Base-by-base conservation (phyloP, 2,797 vertebrate species). In the Lycodopsis pacificus region DNA sequence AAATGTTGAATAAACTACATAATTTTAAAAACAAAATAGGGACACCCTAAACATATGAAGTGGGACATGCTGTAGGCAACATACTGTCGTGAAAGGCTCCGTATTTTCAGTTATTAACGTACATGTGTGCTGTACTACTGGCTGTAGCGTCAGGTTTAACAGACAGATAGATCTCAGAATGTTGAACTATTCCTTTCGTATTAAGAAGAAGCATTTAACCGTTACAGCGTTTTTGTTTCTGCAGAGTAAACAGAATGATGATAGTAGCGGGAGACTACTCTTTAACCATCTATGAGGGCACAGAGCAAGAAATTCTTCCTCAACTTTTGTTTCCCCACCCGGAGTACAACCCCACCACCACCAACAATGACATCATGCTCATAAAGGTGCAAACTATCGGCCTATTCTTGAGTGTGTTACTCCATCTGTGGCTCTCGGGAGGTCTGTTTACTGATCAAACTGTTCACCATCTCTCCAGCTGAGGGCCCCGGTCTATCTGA, bases 301-400 rank as follows among this genome's bases (percentile, higher is more conserved):
- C 95, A 0, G 96, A 97, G 64, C 96, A 96, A 82, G 90, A 94
- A 68, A 90, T 95, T 73, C 77, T 82, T 4, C 95, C 95, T 0
- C 88, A 93, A 1, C 25, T 90, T 42, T 34, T 97, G 87, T 71
- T 96, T 4, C 88, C 94, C 32, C 95, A 97, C 74, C 96, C 96
- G 0, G 65, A 89, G 1, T 95, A 95, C 88, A 91, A 94, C 91
- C 82, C 59, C 42, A 32, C 11, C 17, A 95, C 90, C 59, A 94
- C 94, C 73, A 91, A 96, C 62, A 93, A 92, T 0, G 96, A 97
- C 82, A 95, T 97, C 56, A 96, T 97, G 96, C 93, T 97, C 1
- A 95, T 97, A 71, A 97, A 96, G 94, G 96, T 96, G 88, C 65
- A 71, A 27, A 40, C 1, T 7, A 19, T 7, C 14, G 30, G 11